Conservation (phyloP, 2,113 vertebrate species). For the Dinomys branickii region DNA sequence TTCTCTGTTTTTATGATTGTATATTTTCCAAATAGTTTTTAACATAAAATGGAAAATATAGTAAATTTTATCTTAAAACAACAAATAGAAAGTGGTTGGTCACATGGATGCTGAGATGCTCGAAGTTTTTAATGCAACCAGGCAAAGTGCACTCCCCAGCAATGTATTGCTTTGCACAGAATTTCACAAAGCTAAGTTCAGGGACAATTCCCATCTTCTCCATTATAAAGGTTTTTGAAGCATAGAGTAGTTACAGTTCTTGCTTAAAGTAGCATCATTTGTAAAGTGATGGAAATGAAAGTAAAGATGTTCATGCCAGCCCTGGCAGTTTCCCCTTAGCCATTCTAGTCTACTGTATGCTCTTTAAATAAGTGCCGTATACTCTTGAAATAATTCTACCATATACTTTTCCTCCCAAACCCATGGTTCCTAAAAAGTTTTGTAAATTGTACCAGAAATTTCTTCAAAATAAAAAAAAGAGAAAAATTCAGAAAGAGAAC, state of each 20-base stretch:
- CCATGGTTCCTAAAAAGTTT: neutral
- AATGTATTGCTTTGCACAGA: neutral
- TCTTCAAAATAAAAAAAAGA: neutral
- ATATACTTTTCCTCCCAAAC: neutral
- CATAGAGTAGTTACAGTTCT: neutral
- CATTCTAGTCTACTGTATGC: neutral
- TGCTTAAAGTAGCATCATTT: neutral
- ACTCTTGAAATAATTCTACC: conserved; percentile 8
- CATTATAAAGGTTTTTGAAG: neutral
- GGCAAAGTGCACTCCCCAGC: neutral
- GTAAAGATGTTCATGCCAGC: neutral
- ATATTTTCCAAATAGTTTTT: conserved; percentile 31
- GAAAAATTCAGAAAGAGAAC: neutral
- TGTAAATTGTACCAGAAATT: neutral
- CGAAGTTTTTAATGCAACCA: neutral
- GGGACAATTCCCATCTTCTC: neutral
- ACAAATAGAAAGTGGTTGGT: neutral
- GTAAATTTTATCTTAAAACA: neutral
- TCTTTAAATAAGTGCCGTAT: too few species aligned
- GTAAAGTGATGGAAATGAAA: neutral
- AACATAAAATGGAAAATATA: neutral
- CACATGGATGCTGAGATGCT: neutral
- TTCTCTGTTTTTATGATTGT: neutral
- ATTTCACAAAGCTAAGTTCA: neutral
- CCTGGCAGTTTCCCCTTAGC: neutral